These are phyloP conservation scores for Hybos culiciformis DNA, from an alignment of 2,888 invertebrate genomes.

Conservation along the genomic window DNA sequence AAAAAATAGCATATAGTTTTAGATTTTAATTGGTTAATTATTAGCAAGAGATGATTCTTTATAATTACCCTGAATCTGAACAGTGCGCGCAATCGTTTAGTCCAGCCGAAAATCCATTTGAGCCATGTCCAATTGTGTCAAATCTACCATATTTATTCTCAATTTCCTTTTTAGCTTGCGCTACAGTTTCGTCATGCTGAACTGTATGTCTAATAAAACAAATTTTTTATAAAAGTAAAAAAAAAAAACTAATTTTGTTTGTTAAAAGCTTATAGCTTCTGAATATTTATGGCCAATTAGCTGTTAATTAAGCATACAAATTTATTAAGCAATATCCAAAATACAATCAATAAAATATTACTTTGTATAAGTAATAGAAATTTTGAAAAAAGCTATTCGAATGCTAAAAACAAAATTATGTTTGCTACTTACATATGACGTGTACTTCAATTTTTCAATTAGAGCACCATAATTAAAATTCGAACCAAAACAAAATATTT, in stretches of 20 bases:
- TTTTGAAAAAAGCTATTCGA: too few relatives aligned
- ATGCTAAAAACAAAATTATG: too few relatives aligned
- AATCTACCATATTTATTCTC: slow-evolving; percentile 15
- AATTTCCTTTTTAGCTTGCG: slow-evolving; percentile 25
- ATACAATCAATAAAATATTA: too few relatives aligned
- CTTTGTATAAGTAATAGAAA: too few relatives aligned
- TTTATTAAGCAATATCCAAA: too few relatives aligned
- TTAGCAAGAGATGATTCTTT: not conserved
- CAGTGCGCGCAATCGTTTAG: too few relatives aligned
- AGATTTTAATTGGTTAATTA: not conserved
- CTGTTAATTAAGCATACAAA: not conserved
- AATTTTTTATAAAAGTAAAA: not conserved
- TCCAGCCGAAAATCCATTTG: not conserved
- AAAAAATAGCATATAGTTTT: not conserved
- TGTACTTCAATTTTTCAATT: too few relatives aligned
- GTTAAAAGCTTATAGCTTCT: slow-evolving; percentile 7
- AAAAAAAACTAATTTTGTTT: not conserved
- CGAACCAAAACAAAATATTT: too few relatives aligned
- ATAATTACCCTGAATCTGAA: not conserved
- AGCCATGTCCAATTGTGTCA: not conserved
- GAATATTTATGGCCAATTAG: not conserved
- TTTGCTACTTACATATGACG: too few relatives aligned
- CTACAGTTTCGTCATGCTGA: slow-evolving; percentile 28
- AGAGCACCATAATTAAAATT: too few relatives aligned
- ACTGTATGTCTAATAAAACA: slow-evolving; percentile 23